A percentile compares a stretch with the other conserved stretches of the same genome.
Conservation (phyloP, 2,888 invertebrate genomes). For the Hedya salicella region DNA sequence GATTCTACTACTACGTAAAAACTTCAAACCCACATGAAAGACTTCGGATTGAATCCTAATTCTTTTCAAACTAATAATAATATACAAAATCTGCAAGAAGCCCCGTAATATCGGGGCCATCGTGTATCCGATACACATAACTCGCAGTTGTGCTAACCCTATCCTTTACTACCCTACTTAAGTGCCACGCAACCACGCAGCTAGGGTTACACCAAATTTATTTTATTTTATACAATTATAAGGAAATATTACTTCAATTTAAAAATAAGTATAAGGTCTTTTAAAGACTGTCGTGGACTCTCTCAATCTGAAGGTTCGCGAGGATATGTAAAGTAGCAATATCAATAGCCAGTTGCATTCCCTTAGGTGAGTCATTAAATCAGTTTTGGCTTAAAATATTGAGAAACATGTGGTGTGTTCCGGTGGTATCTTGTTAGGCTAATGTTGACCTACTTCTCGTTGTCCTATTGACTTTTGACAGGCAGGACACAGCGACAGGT, state of each 20-base stretch:
- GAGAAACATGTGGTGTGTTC: conserved; percentile 9
- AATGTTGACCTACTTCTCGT: conserved; percentile 44
- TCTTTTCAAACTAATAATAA: not conserved
- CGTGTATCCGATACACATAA: conserved; percentile 42
- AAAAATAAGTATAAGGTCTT: not conserved
- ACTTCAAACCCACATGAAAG: too few species aligned
- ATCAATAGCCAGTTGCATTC: not conserved
- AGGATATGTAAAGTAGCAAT: not conserved
- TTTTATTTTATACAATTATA: not conserved
- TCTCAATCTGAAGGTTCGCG: too few species aligned
- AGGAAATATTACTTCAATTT: too few species aligned
- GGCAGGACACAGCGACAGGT: not conserved
- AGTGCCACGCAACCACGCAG: conserved; percentile 6
- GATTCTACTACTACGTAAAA: too few species aligned
- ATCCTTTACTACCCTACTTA: conserved; percentile 9
- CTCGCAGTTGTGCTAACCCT: conserved; percentile 45
- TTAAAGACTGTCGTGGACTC: not conserved
- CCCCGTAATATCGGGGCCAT: conserved; percentile 1
- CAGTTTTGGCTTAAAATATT: not conserved
- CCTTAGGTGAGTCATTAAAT: not conserved
- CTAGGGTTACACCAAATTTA: conserved; percentile 1
- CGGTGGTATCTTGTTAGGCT: conserved; percentile 29
- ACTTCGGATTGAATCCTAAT: not conserved
- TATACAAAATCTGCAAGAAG: not conserved
- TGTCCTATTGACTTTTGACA: not conserved